phyloP scores from a whole-genome alignment of 1,140 invertebrate species.

The Dendroctonus ponderosae region DNA sequence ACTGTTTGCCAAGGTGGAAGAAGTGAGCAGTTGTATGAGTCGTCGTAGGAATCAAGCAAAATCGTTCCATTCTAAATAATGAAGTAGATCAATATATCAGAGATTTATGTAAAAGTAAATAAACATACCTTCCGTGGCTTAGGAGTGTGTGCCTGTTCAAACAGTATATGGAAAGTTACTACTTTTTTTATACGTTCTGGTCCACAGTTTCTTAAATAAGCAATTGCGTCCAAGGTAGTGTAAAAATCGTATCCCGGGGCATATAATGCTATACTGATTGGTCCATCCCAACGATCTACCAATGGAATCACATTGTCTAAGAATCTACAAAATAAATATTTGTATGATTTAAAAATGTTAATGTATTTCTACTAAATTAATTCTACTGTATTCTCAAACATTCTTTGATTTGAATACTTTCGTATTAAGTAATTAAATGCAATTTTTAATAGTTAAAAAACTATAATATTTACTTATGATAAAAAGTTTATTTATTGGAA shows the following conservation, averaged over 20 bases:
- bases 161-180: conserved; percentile 67
- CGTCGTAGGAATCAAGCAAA: conserved; percentile 28
- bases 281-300: conserved; percentile 54
- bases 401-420: too few relatives aligned
- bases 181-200: conserved; percentile 55
- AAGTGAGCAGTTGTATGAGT: conserved; percentile 31
- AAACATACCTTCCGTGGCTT: conserved; percentile 37
- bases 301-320: conserved; percentile 43
- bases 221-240: conserved; percentile 58
- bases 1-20: conserved; percentile 30
- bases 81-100: not conserved
- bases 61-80: conserved; percentile 2
- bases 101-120: not conserved
- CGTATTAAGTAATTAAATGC: too few relatives aligned
- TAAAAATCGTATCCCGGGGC: conserved; percentile 66
- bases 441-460: too few relatives aligned
- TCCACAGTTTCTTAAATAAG: conserved; percentile 59
- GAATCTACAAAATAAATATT: conserved; percentile 26
- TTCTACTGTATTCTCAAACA: too few relatives aligned
- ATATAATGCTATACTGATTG: conserved; percentile 67
- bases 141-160: conserved; percentile 61
- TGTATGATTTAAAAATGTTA: too few relatives aligned
- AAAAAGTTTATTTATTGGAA: too few relatives aligned
- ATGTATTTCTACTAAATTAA: too few relatives aligned
- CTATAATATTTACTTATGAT: too few relatives aligned